Evolutionary conservation across 2,113 vertebrate species (phyloP).

Genomic region (Amblyornis subalaris): DNA sequence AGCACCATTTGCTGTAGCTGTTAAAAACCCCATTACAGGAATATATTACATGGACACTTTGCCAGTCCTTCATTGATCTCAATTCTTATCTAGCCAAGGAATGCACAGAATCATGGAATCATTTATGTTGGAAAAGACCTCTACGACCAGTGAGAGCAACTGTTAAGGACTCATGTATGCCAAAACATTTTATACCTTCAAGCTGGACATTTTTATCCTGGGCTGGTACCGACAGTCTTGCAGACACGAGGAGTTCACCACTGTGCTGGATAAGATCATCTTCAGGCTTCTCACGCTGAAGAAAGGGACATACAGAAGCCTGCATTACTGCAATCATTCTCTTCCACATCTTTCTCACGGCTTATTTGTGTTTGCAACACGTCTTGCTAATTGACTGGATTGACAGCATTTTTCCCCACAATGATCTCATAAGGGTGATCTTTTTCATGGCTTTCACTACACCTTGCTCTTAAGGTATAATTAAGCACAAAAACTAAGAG

Average conservation of each 20-base stretch:
- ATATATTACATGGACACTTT: background rate
- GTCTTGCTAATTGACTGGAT: background rate
- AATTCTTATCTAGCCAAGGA: background rate
- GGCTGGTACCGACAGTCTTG: constrained; percentile 53
- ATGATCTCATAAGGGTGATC: background rate
- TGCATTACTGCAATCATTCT: background rate
- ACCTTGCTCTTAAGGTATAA: background rate
- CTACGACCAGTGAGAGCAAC: too few relatives aligned
- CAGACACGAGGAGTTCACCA: constrained; percentile 57
- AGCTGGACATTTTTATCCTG: background rate
- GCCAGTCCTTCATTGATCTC: background rate
- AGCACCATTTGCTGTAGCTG: background rate
- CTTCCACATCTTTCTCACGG: background rate
- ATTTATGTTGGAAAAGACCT: background rate
- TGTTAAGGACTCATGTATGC: background rate
- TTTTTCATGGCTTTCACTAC: background rate
- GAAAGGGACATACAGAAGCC: background rate
- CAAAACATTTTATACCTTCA: constrained; percentile 47
- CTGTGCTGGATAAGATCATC: constrained; percentile 21
- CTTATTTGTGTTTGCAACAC: background rate
- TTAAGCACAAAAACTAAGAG: background rate
- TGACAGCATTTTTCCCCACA: background rate
- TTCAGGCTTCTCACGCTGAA: constrained; percentile 57
- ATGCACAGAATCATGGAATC: background rate
- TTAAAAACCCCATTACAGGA: background rate